Base-by-base conservation (phyloP, 2,113 vertebrate species). In the Alethe castanea region DNA sequence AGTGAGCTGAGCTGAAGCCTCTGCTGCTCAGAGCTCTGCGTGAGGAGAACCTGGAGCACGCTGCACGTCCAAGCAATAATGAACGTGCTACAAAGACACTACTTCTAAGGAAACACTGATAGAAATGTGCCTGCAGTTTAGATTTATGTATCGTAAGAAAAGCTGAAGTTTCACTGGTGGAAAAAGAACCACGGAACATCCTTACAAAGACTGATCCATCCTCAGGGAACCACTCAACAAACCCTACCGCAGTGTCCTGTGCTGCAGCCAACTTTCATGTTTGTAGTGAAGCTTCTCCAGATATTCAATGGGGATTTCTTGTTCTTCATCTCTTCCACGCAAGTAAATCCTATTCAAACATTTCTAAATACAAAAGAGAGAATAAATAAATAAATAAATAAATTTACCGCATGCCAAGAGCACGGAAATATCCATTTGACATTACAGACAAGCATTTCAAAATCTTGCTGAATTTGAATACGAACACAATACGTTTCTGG, bases 211-310 rank as follows among this genome's bases (percentile, higher is more conserved):
- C 6, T 35, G 8, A 47, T 12, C n/a, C 14, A n/a, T 25, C 44
- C 53, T 53, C 15, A n/a, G 50, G 38, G 9, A 44, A 31, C 20
- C 20, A 24, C 16, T 10, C 48, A 23, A 24, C 35, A 90, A 92
- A 52, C 45, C 98, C 96, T 97, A 99, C 99, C 87, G 97, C 97
- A 99, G 95, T 1, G 98, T 99, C 94, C 98, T 98, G 73, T 99
- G 98, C 95, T 99, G 98, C 77, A 99, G 98, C 99, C 99, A 99
- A 93, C 98, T 99, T 93, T 99, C 99, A 1, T 99, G 99, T 79
- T 99, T 99, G 79, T 98, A 98, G 86, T 99, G 99, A 79, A 99
- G 99, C 70, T 99, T 99, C 97, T 99, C 98, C 95, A 99, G 96
- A 91, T 99, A 99, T 70, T 99, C 99, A 91, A 99, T 97, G 31